Evolutionary conservation across 2,888 invertebrate species (phyloP), one percentile per base, ranked within the genome.

Genomic region (Marronus borbonicus): DNA sequence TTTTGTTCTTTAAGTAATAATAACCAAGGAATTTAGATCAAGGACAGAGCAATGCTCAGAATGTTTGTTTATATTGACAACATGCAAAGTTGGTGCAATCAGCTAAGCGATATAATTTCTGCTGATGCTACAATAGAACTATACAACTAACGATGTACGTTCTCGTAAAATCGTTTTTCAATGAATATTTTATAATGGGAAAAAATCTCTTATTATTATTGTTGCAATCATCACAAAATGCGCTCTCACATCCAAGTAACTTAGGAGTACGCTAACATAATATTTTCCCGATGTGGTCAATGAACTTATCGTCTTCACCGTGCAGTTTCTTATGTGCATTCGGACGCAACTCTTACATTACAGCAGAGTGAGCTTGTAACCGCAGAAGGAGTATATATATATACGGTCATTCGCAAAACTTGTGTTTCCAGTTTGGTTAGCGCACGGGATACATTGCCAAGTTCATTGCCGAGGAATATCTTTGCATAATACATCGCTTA

Each of bases 401-500:
- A 70, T 76, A 66, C 76, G 77, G 70, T 78, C 72, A 80, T 80
- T 78, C 76, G 80, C 78, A 60, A 79, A 76, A 79, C 78, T 80
- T 76, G 80, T 72, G 80, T 76, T 70, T 65, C 78, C 78, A 66
- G 69, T 76, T 69, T 76, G 69, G 62, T 50, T 50, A 55, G 64
- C 64, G 64, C 65, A 64, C 44, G 28, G 58, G 24, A 5, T 60
- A 14, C 72, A 58, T 50, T 68, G 68, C 68, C 68, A 68, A 68
- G 68, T 68, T 72, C 72, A 39, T 58, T 60, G 72, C 44, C 24
- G 50, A 31, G 66, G 31, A 76, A 65, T 66, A 52, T 64, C 76
- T 76, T 76, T 76, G 66, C 72, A 72, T 72, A 72, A 72, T 72
- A 72, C 39, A 58, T 60, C 60, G 36, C 44, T 72, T 72, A 58